A percentile compares a stretch with the other conserved stretches of the same genome.
phyloP scores from a whole-genome alignment of 2,113 vertebrate species.

The Felis chaus region DNA sequence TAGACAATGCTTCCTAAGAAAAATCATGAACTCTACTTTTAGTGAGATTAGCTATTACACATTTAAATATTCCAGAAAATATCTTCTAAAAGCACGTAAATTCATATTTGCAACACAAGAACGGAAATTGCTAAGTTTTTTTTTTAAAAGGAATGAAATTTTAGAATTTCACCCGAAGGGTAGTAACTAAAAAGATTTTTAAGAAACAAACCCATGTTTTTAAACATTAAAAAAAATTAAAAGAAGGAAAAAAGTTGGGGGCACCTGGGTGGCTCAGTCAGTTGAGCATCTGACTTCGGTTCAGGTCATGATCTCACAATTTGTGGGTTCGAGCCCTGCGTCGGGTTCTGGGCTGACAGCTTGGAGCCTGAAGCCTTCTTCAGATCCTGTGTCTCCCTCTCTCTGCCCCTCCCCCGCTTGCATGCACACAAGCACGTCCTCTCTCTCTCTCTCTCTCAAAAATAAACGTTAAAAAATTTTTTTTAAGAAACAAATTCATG shows the following conservation, averaged over 20 bases:
- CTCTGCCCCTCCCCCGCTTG: too few relatives aligned
- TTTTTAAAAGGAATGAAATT: conserved; percentile 45
- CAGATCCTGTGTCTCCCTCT: too few relatives aligned
- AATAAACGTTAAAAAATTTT: conserved; percentile 10
- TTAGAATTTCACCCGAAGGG: neutral
- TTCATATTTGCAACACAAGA: neutral
- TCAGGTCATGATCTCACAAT: too few relatives aligned
- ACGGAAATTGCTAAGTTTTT: neutral
- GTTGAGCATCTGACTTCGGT: too few relatives aligned
- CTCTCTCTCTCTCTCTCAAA: too few relatives aligned
- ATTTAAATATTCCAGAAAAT: neutral
- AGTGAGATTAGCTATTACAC: neutral
- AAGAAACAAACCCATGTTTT: neutral
- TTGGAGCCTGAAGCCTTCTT: too few relatives aligned
- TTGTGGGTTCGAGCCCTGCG: too few relatives aligned
- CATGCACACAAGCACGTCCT: too few relatives aligned
- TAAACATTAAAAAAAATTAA: neutral
- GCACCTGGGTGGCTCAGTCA: too few relatives aligned
- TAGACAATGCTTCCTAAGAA: neutral
- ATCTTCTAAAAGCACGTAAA: neutral
- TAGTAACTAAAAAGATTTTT: neutral
- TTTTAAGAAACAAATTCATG: conserved; percentile 24
- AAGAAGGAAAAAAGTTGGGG: neutral
- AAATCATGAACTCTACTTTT: neutral
- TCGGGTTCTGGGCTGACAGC: too few relatives aligned